Percentiles rank a stretch among this genome's conserved stretches.
These are phyloP conservation scores for Cinclus mexicanus DNA, from an alignment of 2,113 vertebrate genomes.

Conservation along the genomic window DNA sequence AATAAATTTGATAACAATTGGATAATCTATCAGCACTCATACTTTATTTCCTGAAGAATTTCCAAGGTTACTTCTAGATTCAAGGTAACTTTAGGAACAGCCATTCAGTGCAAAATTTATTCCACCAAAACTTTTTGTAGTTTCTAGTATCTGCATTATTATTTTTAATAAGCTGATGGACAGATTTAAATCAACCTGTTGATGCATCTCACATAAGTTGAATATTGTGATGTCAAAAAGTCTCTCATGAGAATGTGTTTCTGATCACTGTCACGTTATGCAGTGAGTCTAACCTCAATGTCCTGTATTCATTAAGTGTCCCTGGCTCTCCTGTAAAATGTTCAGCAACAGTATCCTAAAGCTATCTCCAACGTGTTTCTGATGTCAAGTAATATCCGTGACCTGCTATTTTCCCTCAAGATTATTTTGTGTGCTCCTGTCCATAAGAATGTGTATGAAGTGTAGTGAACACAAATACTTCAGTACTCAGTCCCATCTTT, in stretches of 20 bases:
- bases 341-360: background rate
- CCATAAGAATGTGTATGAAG: background rate
- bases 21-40: background rate
- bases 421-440: background rate
- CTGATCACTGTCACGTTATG: background rate
- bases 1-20: background rate
- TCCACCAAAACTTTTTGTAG: background rate
- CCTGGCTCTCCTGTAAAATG: background rate
- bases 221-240: background rate
- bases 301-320: background rate
- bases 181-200: background rate
- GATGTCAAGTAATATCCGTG: background rate
- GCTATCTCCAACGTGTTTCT: background rate
- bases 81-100: background rate
- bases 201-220: background rate
- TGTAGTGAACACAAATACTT: background rate
- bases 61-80: background rate
- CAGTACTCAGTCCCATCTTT: background rate
- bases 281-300: background rate
- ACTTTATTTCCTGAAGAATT: background rate
- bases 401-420: background rate
- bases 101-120: background rate
- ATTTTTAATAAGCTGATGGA: background rate
- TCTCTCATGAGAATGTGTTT: background rate
- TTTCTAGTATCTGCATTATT: background rate